phyloP scores from a whole-genome alignment of 2,797 vertebrate genomes.

The Tachyglossus aculeatus region DNA sequence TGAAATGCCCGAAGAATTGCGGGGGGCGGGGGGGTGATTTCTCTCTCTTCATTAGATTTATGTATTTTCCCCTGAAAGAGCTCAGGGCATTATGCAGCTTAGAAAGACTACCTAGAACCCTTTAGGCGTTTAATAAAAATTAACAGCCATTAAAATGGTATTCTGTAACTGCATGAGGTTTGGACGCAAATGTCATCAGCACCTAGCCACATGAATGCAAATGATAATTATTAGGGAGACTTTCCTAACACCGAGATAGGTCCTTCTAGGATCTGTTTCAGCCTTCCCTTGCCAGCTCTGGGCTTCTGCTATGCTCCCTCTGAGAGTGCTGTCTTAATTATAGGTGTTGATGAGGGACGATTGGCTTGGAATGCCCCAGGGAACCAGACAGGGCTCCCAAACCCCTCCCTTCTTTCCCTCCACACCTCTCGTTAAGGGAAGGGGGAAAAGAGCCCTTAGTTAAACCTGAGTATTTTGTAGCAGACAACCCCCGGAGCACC shows the following conservation, averaged over 20 bases:
- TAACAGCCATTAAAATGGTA: too few species aligned
- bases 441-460: background rate
- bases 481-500: background rate
- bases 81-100: too few species aligned
- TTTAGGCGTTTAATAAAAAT: too few species aligned
- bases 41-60: too few species aligned
- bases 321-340: background rate
- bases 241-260: background rate
- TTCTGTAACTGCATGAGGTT: too few species aligned
- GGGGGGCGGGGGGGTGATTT: too few species aligned
- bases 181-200: too few species aligned
- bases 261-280: background rate
- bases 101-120: too few species aligned
- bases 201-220: too few species aligned
- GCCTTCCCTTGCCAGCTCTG: background rate
- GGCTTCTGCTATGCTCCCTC: background rate
- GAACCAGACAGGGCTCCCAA: background rate
- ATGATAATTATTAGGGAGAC: background rate
- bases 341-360: background rate
- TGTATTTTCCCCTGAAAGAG: too few species aligned
- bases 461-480: slow-evolving; percentile 4
- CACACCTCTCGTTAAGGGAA: background rate
- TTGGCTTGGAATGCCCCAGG: background rate
- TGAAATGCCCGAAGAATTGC: too few species aligned
- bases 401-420: background rate